Conservation (phyloP, 1,140 invertebrate species). For the Adelges cooleyi region DNA sequence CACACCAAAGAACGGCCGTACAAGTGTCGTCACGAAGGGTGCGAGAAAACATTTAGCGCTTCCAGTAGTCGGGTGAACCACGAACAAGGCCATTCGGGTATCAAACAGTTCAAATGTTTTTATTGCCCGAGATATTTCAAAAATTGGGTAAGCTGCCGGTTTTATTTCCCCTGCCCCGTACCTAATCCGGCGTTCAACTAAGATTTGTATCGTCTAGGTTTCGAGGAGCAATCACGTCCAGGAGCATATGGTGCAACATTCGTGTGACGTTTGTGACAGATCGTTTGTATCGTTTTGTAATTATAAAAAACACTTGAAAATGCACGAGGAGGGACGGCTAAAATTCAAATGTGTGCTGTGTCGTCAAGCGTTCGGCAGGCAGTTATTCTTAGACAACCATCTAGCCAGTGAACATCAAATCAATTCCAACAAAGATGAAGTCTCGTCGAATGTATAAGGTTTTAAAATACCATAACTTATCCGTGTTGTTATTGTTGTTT, state of each 20-base stretch:
- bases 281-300: conserved; percentile 23
- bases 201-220: background rate
- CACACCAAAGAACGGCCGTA: conserved; percentile 47
- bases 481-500: too few species aligned
- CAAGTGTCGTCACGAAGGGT: conserved; percentile 40
- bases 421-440: background rate
- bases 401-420: conserved; percentile 1
- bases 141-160: conserved; percentile 5
- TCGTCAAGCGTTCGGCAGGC: conserved; percentile 21
- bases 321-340: conserved; percentile 10
- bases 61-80: conserved; percentile 14
- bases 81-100: conserved; percentile 24
- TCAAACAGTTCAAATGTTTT: conserved; percentile 25
- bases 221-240: conserved; percentile 21
- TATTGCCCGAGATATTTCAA: conserved; percentile 24
- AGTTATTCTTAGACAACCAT: conserved; percentile 20
- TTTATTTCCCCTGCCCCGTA: background rate
- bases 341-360: conserved; percentile 17
- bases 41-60: conserved; percentile 30
- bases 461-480: too few species aligned
- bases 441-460: too few species aligned
- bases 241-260: conserved; percentile 10
- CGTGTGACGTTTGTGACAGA: conserved; percentile 16
- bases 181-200: background rate
- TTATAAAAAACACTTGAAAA: conserved; percentile 27